Base-by-base conservation (phyloP, 1,140 invertebrate species). In the Cotesia chilonis region DNA sequence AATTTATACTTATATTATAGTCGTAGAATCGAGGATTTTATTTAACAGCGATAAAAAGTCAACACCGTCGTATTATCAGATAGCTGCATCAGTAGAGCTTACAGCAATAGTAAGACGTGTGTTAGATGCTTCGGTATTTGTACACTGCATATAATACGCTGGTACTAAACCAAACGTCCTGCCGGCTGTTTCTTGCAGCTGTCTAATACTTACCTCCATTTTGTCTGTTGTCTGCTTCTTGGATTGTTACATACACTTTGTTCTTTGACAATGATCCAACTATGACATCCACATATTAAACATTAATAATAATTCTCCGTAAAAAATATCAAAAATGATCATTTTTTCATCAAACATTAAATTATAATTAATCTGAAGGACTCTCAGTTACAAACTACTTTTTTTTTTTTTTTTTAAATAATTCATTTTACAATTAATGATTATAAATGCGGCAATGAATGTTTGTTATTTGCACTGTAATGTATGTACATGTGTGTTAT, bases 121-220 rank as follows among this genome's bases (percentile, higher is more conserved):
- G 52, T 47, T 67, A 38, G 65, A 66, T 47, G 63, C 41, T 20
- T 10, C 64, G 38, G 7, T 60, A 14, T 47, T 9, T 10, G 41
- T 7, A 47, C 10, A 47, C 41, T 41, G 38, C 38, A 41, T 41
- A 41, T 41, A 41, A 41, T 41, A 41, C 38, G 9, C 5, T 9
- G 9, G 41, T 9, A 47, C 41, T 9, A 10, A 47, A 17, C 35
- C 37, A 41, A 17, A 65, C 71, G 72, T 75, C 69, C 73, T 74
- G 75, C 78, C 75, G 79, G 78, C 77, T 80, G 79, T 75, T 78
- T 60, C 55, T 14, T 59, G 79, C 79, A 80, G 77, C 77, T 80
- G 79, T 75, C 74, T 66, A 51, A 60, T 67, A 38, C n/a, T 54
- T 6, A 59, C n/a, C 35, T 38, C 14, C 20, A 64, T 14, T 38